Conservation (phyloP, 2,113 vertebrate genomes). For the Uria aalge region DNA sequence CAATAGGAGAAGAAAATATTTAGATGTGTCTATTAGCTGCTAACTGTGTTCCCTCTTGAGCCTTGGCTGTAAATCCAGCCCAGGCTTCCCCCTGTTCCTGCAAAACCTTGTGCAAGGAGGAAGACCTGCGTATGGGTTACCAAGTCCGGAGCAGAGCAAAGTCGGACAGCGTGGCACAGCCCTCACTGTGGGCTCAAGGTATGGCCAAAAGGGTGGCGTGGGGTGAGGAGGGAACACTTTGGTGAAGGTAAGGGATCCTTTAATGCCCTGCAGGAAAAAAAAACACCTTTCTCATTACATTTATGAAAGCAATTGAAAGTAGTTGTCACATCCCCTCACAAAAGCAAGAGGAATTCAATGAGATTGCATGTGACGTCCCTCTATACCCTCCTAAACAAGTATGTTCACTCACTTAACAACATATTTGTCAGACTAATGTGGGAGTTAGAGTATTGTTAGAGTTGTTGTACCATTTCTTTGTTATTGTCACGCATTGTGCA, state of each 20-base stretch:
- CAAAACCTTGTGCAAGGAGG: background rate
- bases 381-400: background rate
- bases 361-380: background rate
- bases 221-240: background rate
- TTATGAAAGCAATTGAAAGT: background rate
- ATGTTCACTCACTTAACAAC: background rate
- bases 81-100: background rate
- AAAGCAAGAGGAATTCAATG: background rate
- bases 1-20: background rate
- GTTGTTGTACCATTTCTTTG: background rate
- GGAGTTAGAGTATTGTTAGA: background rate
- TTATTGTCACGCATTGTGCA: background rate
- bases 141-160: accelerated
- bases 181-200: background rate
- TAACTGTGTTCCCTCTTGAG: background rate
- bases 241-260: background rate
- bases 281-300: background rate
- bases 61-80: background rate
- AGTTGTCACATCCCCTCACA: background rate
- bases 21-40: background rate
- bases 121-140: background rate
- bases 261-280: background rate
- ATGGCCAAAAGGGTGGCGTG: background rate
- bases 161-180: accelerated
- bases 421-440: background rate